Conservation (phyloP, 2,797 vertebrate genomes). For the Platalea minor region DNA sequence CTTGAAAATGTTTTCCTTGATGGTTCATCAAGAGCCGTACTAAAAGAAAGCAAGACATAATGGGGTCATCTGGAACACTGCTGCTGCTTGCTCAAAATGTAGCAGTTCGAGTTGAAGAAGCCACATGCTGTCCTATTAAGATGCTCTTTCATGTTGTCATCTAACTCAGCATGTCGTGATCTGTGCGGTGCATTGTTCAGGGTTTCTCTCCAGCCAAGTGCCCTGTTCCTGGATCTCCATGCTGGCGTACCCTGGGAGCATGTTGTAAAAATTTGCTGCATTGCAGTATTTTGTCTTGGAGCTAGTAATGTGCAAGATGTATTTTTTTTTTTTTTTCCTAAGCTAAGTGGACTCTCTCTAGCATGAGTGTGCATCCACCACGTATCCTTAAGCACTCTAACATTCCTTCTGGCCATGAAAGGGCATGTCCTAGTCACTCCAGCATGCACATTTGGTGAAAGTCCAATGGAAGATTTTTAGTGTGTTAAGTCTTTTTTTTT, state of each 20-base stretch:
- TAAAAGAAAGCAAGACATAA: constrained; percentile 51
- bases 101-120: constrained; percentile 2
- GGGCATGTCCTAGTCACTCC: not conserved
- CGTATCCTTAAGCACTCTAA: not conserved
- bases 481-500: not conserved
- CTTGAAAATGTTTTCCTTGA: constrained; percentile 35
- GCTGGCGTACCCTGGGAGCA: not conserved
- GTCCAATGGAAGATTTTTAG: not conserved
- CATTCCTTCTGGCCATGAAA: not conserved
- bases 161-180: not conserved
- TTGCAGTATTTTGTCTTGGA: constrained; percentile 56
- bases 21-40: not conserved
- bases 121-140: constrained; percentile 46
- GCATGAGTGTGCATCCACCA: not conserved
- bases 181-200: constrained; percentile 8
- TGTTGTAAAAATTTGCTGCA: constrained; percentile 53
- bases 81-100: not conserved
- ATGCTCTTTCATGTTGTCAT: constrained; percentile 31
- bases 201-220: constrained; percentile 1
- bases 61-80: constrained; percentile 33
- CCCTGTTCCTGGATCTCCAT: constrained; percentile 14
- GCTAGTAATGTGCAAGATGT: not conserved
- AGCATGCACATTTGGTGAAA: not conserved
- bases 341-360: not conserved
- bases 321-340: not conserved